These are phyloP conservation scores for Chloroceryle inda DNA, from an alignment of 2,797 vertebrate genomes.

Conservation along the genomic window DNA sequence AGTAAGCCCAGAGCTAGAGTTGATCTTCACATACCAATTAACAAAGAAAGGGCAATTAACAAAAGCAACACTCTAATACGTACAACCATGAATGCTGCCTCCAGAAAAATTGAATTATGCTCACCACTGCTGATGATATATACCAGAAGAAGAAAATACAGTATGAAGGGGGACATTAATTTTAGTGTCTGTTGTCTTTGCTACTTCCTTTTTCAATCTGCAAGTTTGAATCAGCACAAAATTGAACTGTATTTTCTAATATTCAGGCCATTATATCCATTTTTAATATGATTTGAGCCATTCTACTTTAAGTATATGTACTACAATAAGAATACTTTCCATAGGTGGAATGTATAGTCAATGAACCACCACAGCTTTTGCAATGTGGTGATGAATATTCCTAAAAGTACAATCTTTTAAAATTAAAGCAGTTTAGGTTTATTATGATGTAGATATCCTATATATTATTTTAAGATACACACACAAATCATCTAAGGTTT, in stretches of 20 bases:
- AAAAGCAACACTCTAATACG: constrained; percentile 2
- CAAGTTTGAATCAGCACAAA: background rate
- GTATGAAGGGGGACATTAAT: background rate
- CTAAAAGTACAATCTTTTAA: background rate
- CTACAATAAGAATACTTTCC: background rate
- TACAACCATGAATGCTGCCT: background rate
- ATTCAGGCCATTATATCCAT: background rate
- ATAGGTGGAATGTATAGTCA: background rate
- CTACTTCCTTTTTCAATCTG: background rate
- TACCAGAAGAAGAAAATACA: background rate
- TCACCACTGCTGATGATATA: background rate
- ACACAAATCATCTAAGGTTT: background rate
- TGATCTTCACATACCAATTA: constrained; percentile 19
- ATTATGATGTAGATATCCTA: background rate
- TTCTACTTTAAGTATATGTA: background rate
- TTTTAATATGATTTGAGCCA: background rate
- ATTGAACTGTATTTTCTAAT: background rate
- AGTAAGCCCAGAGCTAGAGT: background rate
- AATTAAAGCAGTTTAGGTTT: background rate
- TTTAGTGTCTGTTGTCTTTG: background rate
- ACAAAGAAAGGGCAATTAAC: constrained; percentile 23
- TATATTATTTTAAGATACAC: background rate
- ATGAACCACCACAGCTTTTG: background rate
- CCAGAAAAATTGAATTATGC: constrained; percentile 18
- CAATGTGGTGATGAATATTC: background rate